Evolutionary conservation across 2,113 vertebrate genomes (phyloP).

Genomic region (Carollia perspicillata): DNA sequence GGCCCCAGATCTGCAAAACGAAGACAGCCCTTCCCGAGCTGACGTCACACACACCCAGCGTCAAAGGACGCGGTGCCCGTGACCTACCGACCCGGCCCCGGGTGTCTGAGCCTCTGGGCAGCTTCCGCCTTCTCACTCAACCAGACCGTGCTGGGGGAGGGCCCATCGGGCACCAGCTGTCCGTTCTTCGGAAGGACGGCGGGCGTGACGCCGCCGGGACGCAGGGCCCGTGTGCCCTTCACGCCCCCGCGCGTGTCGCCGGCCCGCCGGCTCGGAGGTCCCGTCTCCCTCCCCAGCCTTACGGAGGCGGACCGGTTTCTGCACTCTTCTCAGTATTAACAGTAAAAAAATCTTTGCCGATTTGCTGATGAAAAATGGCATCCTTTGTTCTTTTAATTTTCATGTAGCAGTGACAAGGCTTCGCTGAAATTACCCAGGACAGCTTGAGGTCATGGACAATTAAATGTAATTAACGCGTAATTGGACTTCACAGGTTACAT

Average conservation of each 20-base stretch:
- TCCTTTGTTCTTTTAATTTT: slow-evolving; percentile 49
- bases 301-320: fast-evolving
- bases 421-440: slow-evolving; percentile 77
- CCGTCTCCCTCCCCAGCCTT: neutral
- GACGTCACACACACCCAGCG: fast-evolving
- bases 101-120: neutral
- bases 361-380: slow-evolving; percentile 65
- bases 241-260: fast-evolving
- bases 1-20: fast-evolving
- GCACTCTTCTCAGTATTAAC: neutral
- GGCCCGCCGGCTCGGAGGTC: fast-evolving
- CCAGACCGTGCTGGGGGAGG: neutral
- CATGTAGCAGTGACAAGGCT: slow-evolving; percentile 50
- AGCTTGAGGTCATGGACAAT: slow-evolving; percentile 82
- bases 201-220: fast-evolving
- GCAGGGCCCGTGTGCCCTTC: fast-evolving
- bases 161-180: fast-evolving
- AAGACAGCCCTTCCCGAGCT: fast-evolving
- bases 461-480: slow-evolving; percentile 83
- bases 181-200: neutral
- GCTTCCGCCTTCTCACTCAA: neutral
- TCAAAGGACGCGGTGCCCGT: fast-evolving
- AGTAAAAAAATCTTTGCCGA: slow-evolving; percentile 62
- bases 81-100: fast-evolving
- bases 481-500: slow-evolving; percentile 63